Base-by-base conservation (phyloP, 2,888 invertebrate genomes). In the Bugulina stolonifera region DNA sequence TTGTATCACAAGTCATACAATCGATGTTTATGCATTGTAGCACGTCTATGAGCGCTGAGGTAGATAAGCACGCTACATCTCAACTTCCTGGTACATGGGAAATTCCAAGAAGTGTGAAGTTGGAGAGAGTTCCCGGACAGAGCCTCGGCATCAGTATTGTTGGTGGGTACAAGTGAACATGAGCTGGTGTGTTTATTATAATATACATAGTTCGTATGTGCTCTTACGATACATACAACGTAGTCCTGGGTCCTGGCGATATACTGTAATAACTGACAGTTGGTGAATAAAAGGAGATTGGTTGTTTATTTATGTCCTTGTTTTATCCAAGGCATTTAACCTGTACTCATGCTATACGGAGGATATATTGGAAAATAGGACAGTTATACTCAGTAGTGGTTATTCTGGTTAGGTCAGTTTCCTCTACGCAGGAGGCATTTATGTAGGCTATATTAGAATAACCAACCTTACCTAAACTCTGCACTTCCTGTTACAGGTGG, bases 91-190 rank as follows among this genome's bases (percentile, higher is more conserved):
- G 80, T 74, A 79, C 79, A 76, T 95, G 94, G 94, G 93, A 94
- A 1, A 89, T 91, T 0, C 90, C 91, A 71, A 87, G 93, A 74
- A 86, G 88, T 18, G 91, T 95, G 58, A 88, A 90, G 75, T 88
- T 95, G 43, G 87, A 87, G 73, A 85, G 93, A 71, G 89, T 90
- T 77, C 88, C 89, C 35, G 90, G 90, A 54, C 89, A 91, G 76
- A 93, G 94, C 72, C 89, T 98, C 32, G 98, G 97, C 10, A 95
- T 99, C 83, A 94, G 94, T 85, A 98, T 99, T 78, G 95, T 99
- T 52, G 94, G 97, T 73, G 94, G 95, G 80, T 93, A 93, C 89
- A n/a, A 52, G 52, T 52, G 10, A 22, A 52, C 52, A 52, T 52
- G 52, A 52, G 22, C 52, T 14, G 52, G 52, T 22, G 52, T 52